Conservation (phyloP, 2,113 vertebrate genomes). For the Boleophthalmus pectinirostris region DNA sequence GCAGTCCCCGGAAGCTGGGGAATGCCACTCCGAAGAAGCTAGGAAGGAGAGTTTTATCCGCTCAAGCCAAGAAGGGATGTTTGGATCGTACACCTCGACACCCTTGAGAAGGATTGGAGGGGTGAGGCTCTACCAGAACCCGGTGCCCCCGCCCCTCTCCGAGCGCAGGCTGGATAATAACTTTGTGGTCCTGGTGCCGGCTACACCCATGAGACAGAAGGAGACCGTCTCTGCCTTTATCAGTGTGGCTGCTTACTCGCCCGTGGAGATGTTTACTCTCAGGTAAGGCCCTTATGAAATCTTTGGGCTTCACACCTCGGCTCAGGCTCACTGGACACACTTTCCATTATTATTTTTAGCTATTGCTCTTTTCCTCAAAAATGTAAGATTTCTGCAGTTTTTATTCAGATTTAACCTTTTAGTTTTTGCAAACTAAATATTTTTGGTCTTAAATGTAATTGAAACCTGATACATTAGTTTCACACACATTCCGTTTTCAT, state of each 20-base stretch:
- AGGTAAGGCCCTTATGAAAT: slow-evolving; percentile 76
- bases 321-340: slow-evolving; percentile 12
- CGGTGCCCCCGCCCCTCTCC: slow-evolving; percentile 75
- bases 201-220: slow-evolving; percentile 84
- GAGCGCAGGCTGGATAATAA: slow-evolving; percentile 86
- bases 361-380: background rate
- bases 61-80: slow-evolving; percentile 80
- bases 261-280: slow-evolving; percentile 88
- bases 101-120: slow-evolving; percentile 85
- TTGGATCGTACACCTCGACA: slow-evolving; percentile 71
- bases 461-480: too few relatives aligned
- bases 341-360: slow-evolving; percentile 5
- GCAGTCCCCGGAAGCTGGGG: slow-evolving; percentile 75
- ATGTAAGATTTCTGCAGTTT: background rate
- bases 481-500: too few relatives aligned
- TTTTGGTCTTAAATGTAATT: too few relatives aligned
- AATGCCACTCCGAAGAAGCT: slow-evolving; percentile 81
- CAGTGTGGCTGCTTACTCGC: slow-evolving; percentile 80
- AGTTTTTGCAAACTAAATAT: background rate
- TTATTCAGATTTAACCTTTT: background rate
- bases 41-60: slow-evolving; percentile 83
- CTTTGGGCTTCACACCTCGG: slow-evolving; percentile 15
- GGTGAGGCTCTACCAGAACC: slow-evolving; percentile 79
- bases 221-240: slow-evolving; percentile 86
- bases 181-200: slow-evolving; percentile 85